Base-by-base conservation (phyloP, 2,888 invertebrate species). In the Apodemia mormo region DNA sequence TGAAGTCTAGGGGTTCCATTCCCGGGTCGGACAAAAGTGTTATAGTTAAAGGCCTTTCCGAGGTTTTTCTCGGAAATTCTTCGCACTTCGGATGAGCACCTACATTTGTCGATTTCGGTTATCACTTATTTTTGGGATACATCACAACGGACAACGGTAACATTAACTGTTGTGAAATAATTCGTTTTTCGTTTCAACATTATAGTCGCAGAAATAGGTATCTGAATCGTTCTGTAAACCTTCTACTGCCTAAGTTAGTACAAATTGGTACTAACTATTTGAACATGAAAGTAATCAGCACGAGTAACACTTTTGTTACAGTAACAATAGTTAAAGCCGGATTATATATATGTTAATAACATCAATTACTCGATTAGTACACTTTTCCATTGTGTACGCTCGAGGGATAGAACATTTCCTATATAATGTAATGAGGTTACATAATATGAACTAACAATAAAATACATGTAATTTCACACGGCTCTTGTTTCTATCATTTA, bases 301-400 rank as follows among this genome's bases (percentile, higher is more conserved):
- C 14, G 30, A 61, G 61, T 61, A 61, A 61, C 12, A 61, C 61
- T 30, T 33, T 61, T 61, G 61, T 61, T 61, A 61, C 33, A 61
- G 61, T 33, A 61, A 61, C 33, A 61, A 61, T 61, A 30, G 30
- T 14, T 12, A 33, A 61, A 30, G 12, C 30, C 33, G 61, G 61
- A 33, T 61, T 33, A 14, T 61, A 33, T 14, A 33, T 33, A 14
- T 12, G 61, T 61, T 61, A 33, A 61, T 61, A 61, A 61, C 61
- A 33, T 14, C 61, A 5, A 61, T 61, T 61, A 33, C 61, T 61
- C 14, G 61, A 61, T 58, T 58, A 30, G 30, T 61, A 33, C 33
- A 61, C 14, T 61, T 29, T 10, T 30, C 12, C 14, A 61, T 61
- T 61, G 58, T 58, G 5, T 58, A 58, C 30, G 58, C 58, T 10